Evolutionary conservation across 2,888 invertebrate genomes (phyloP).

Genomic region (Ceramica pisi): DNA sequence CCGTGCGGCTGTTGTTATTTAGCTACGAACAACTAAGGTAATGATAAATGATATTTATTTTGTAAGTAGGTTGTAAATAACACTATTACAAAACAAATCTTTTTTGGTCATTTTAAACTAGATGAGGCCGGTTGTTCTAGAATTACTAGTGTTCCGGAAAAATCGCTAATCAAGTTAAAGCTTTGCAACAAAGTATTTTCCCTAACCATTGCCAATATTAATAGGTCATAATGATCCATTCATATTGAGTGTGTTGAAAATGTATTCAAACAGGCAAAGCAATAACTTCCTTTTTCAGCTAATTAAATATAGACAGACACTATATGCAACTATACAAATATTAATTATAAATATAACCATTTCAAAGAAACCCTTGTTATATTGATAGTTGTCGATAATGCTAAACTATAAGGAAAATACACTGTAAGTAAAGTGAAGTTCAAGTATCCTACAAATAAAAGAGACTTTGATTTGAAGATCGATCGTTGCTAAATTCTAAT

Average conservation of each 20-base stretch:
- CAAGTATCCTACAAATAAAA: slow-evolving; percentile 17
- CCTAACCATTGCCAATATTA: too few relatives aligned
- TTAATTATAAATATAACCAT: slow-evolving; percentile 9
- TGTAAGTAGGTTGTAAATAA: too few relatives aligned
- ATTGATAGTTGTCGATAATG: slow-evolving; percentile 2
- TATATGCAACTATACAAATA: slow-evolving; percentile 7
- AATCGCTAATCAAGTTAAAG: not conserved
- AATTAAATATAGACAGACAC: slow-evolving; percentile 1
- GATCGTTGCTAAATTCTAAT: slow-evolving; percentile 17
- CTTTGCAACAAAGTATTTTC: too few relatives aligned
- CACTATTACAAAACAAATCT: too few relatives aligned
- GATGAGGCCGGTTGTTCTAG: too few relatives aligned
- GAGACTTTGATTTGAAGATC: slow-evolving; percentile 20
- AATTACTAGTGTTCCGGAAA: not conserved
- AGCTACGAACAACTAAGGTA: too few relatives aligned
- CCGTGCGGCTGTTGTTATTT: too few relatives aligned
- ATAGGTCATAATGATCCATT: not conserved
- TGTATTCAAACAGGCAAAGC: not conserved
- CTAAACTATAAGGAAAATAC: slow-evolving; percentile 31
- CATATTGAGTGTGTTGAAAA: not conserved
- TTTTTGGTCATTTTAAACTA: too few relatives aligned
- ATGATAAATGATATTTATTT: too few relatives aligned
- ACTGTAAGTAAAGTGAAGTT: slow-evolving; percentile 6
- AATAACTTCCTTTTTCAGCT: slow-evolving; percentile 21
- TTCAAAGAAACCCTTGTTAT: slow-evolving; percentile 39